Evolutionary conservation across 2,113 vertebrate species (phyloP).

Genomic region (Sterrhoptilus dennistouni): DNA sequence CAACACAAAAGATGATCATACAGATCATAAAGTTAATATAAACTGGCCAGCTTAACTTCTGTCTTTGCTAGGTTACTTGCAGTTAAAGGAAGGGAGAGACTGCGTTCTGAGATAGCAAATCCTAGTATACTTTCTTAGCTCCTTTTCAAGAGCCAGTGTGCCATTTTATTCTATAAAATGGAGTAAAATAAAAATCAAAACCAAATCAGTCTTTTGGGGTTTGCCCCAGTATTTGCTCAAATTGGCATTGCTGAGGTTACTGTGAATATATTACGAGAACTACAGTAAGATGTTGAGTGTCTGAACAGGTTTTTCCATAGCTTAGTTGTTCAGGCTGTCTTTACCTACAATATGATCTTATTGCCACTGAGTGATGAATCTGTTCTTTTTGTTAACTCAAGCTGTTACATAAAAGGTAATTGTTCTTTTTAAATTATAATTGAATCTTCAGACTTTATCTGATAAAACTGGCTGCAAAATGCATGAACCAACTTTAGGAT

Average conservation of each 20-base stretch:
- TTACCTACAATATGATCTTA: background rate
- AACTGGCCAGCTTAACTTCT: background rate
- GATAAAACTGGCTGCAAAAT: conserved; percentile 7
- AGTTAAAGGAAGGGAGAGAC: background rate
- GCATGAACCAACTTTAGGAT: background rate
- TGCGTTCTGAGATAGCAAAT: background rate
- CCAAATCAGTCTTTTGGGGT: background rate
- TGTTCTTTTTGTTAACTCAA: background rate
- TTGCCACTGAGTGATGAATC: background rate
- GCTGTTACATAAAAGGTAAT: background rate
- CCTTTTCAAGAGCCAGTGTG: background rate
- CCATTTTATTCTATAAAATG: background rate
- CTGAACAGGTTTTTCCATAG: background rate
- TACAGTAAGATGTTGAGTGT: background rate
- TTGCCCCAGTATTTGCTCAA: background rate
- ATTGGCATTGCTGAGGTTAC: background rate
- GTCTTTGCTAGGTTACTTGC: background rate
- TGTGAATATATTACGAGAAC: background rate
- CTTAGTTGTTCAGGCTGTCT: background rate
- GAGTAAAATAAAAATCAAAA: background rate
- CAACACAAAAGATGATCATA: background rate
- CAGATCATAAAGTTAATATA: background rate
- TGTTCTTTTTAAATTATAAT: conserved; percentile 23
- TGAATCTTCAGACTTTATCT: background rate
- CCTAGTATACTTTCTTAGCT: background rate